These are phyloP conservation scores for Spodoptera litura DNA, from an alignment of 1,140 invertebrate species.

Conservation along the genomic window DNA sequence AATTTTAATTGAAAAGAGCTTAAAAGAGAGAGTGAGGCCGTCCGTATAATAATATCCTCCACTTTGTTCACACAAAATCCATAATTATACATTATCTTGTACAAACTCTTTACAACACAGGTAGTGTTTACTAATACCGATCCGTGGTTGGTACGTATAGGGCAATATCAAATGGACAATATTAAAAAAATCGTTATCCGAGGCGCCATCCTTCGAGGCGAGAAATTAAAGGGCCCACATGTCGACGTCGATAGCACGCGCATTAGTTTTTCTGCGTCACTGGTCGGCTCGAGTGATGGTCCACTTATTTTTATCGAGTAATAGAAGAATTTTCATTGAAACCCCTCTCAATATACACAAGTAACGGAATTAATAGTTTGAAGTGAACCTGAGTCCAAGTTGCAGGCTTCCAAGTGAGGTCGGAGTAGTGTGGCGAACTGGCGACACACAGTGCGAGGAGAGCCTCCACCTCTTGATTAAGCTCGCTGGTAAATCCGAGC, in stretches of 20 bases:
- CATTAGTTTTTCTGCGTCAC: slow-evolving; percentile 56
- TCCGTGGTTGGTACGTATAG: not conserved
- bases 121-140: too few relatives aligned
- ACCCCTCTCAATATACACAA: slow-evolving; percentile 19
- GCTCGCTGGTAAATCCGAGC: slow-evolving; percentile 65
- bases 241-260: slow-evolving; percentile 47
- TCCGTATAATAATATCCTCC: too few relatives aligned
- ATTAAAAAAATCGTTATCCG: slow-evolving; percentile 59
- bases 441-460: slow-evolving; percentile 22
- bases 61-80: too few relatives aligned
- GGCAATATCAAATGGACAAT: slow-evolving; percentile 64
- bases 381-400: too few relatives aligned
- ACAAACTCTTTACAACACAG: too few relatives aligned
- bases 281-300: slow-evolving; percentile 48
- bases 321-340: slow-evolving; percentile 5
- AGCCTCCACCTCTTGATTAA: slow-evolving; percentile 67
- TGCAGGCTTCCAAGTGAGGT: too few relatives aligned
- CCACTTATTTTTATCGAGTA: slow-evolving; percentile 37
- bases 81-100: too few relatives aligned
- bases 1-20: too few relatives aligned
- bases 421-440: not conserved
- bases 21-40: too few relatives aligned
- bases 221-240: slow-evolving; percentile 69
- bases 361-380: not conserved
- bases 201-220: slow-evolving; percentile 60